Base-by-base conservation (phyloP, 64 coral and sea anemone genomes). In the Acropora yongei region DNA sequence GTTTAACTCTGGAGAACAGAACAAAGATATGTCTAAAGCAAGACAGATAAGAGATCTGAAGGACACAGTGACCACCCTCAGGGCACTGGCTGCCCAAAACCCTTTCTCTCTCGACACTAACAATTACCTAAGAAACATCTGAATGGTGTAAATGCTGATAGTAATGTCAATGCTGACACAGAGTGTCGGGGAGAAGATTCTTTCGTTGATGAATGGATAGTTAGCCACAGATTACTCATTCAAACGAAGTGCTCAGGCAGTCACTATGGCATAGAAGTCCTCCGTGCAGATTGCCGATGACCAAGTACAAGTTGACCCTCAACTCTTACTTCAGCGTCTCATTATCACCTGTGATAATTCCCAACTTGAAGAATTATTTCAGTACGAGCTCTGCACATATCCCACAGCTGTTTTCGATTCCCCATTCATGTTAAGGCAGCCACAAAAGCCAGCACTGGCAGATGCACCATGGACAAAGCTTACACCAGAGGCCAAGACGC, bases 401-500 rank as follows among this genome's bases (percentile, higher is more conserved):
- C 90, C 90, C 44, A 75, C 95, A 48, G 9, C 89, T 53, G 63
- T 88, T 58, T 91, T 91, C 61, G 89, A 95, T 47, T 66, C 86
- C 66, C 86, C 95, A 89, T 44, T 61, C 48, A 43, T 78, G 66
- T 49, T 86, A 75, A 75, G 85, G 44, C 77, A 88, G 47, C 68
- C 90, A 63, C 80, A 96, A 58, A 96, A 96, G 47, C 78, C 86
- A 84, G 94, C 74, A 48, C 95, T 96, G 14, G 95, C 95, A 8
- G 86, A 96, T 63, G 86, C 90, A 68, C 71, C 93, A 12, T 89
- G 80, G 80, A 44, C 78, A 17, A 82, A 63, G 89, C 51, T 86
- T 77, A 44, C 78, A 65, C 66, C 50, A 63, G 74, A 86, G 45
- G 88, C 80, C 67, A 50, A 91, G 76, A 65, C 63, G 78, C 75